Base-by-base conservation (phyloP, 2,113 vertebrate species). In the Malurus alboscapulatus region DNA sequence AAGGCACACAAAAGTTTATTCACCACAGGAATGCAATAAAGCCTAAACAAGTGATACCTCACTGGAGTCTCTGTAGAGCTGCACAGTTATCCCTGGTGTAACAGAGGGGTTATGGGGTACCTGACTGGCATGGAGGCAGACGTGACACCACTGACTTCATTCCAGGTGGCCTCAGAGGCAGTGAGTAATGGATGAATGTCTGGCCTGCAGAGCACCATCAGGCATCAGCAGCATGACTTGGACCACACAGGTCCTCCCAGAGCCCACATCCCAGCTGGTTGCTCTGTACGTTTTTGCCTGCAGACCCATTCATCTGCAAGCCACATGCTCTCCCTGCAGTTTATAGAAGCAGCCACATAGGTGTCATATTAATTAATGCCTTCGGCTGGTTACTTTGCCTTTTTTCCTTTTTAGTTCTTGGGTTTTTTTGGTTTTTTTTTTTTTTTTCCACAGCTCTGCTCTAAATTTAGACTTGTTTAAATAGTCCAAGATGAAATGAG, bases 401-500 rank as follows among this genome's bases (percentile, higher is more conserved):
- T 87, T 67, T 90, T 87, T 38, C 51, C 12, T 66, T 83, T 59
- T 72, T 29, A 8, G 12, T 67, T 38, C 38, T 38, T 38, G 8
- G 4, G 9, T 38, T 38, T 38, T 38, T 84, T 65, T 73, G 77
- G 81, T 67, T 76, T 38, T 38, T 38, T 38, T 84, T 65, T 73
- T 80, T 84, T 67, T 76, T 79, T 68, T 59, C 20, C 36, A 67
- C 10, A 59, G 50, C 30, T 90, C 34, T 0, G 0, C 30, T 67
- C 87, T 94, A 93, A 93, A 94, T 96, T 93, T 96, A 96, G 91
- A 30, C 50, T 91, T 83, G 85, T 88, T 94, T 90, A 95, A 94
- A 78, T 69, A 96, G 57, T 79, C 50, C 34, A 69, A 73, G 89
- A 79, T 74, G 58, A 95, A 94, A 91, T 5, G 1, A 77, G 61